Base-by-base conservation (phyloP, 2,888 invertebrate species). In the Choristoneura rosaceana region DNA sequence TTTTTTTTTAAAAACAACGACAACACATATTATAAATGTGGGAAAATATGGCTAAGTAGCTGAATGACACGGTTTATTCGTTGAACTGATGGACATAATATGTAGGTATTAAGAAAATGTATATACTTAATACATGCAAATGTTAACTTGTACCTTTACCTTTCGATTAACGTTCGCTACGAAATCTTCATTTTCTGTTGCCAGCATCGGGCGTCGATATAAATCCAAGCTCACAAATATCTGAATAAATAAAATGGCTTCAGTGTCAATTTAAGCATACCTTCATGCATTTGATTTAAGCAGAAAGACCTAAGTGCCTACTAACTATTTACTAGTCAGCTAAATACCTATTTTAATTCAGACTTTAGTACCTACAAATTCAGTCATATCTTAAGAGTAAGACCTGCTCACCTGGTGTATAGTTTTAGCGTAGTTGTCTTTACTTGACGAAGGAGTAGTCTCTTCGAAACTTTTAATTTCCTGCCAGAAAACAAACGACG, bases 121-220 rank as follows among this genome's bases (percentile, higher is more conserved):
- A 34, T 34, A 34, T 34, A 2, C 2, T 3, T 34, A 4, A 34
- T 34, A 34, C 2, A 34, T 34, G 4, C 2, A 34, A 34, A 34
- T 34, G 34, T 5, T 34, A 34, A 34, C 33, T 43, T 17, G 3
- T 63, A 12, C 62, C 10, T 45, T 63, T 83, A 95, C 95, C 91
- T 95, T 95, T 82, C 95, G 88, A 76, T 95, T 95, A 15, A 95
- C 91, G 80, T 94, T 95, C 5, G 95, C 95, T 43, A 95, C 84
- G 75, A 95, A 95, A 78, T 95, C 95, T 84, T 95, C 95, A 79
- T 95, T 95, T 76, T 95, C 95, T 0, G 91, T 83, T 0, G 95
- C 95, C 45, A 94, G 77, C 78, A 93, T 83, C 62, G 95, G 90
- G 69, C 94, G 88, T 80, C 90, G 86, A 81, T 95, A 91, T 17